Base-by-base conservation (phyloP, 2,888 invertebrate species). In the Rambutsinella grinnellia region DNA sequence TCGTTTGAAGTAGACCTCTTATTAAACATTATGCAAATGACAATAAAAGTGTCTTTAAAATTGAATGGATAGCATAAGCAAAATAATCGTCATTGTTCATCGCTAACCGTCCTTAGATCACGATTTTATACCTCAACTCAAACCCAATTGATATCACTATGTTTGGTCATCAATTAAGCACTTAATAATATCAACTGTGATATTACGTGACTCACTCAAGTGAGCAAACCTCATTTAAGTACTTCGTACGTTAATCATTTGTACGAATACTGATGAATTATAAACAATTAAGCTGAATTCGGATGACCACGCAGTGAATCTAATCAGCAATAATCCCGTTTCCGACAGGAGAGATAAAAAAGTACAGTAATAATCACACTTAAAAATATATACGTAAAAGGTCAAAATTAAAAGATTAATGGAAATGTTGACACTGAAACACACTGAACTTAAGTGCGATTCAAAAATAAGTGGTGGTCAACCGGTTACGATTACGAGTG, bases 91-190 rank as follows among this genome's bases (percentile, higher is more conserved):
- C 36, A 65, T 28, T 53, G 26, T 44, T 53, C 54, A 27, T 60
- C 58, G 60, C 36, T 58, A 58, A 60, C 60, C 49, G 60, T 56
- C 57, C 58, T 51, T 23, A n/a, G n/a, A 47, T 47, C 57, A n/a
- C 36, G 46, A 21, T 46, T 26, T 60, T 24, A 23, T 46, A 58
- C 56, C 72, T 60, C 72, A 74, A 74, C 57, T 49, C 21, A 63
- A 74, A 58, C 56, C 28, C 2, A 53, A 21, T 17, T 46, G 65
- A 65, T 65, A 60, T 60, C n/a, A 13, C 72, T 60, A 72, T 66
- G 72, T 72, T 66, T 72, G 72, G 72, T 27, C 65, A 72, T 66
- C 54, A 6, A 63, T 53, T 46, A 63, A 23, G 54, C n/a, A 23
- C 8, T 6, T 6, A 3, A 27, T 19, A 47, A 47, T 28, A 15